Percentiles rank a stretch among this genome's conserved stretches.
Evolutionary conservation across 2,797 vertebrate species (phyloP).

Genomic region (Loris lydekkerianus): DNA sequence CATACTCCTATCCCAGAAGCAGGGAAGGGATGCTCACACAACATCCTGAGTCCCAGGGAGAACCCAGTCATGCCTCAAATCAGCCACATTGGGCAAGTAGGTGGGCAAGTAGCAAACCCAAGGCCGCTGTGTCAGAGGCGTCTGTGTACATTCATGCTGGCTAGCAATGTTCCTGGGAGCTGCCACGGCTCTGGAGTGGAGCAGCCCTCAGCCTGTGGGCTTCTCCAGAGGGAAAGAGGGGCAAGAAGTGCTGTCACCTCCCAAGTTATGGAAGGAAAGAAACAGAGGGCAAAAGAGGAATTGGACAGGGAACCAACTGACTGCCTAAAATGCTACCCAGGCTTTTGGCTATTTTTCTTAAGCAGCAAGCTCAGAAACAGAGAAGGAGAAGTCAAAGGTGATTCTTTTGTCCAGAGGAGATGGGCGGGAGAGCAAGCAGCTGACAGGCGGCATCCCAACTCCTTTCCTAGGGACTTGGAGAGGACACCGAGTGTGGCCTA

Average conservation of each 20-base stretch:
- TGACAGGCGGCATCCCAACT: background rate
- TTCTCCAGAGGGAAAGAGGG: background rate
- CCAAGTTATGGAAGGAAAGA: background rate
- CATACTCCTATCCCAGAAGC: background rate
- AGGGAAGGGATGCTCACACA: background rate
- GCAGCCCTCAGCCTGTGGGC: background rate
- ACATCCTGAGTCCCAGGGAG: background rate
- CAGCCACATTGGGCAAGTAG: background rate
- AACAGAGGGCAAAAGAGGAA: constrained; percentile 1
- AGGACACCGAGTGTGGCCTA: background rate
- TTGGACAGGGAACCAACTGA: background rate
- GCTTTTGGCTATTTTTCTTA: background rate
- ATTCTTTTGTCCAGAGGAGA: background rate
- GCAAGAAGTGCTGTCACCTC: background rate
- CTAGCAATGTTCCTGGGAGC: background rate
- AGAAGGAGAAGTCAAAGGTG: background rate
- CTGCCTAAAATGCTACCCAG: background rate
- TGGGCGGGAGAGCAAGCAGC: background rate
- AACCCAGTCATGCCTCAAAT: background rate
- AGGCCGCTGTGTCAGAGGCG: background rate
- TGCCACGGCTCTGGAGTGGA: background rate
- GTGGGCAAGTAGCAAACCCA: too few relatives aligned
- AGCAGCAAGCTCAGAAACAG: constrained; percentile 11
- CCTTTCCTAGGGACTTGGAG: background rate
- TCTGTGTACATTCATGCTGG: background rate